Evolutionary conservation across 2,888 invertebrate species (phyloP).

Genomic region (Eutolmus rufibarbis): DNA sequence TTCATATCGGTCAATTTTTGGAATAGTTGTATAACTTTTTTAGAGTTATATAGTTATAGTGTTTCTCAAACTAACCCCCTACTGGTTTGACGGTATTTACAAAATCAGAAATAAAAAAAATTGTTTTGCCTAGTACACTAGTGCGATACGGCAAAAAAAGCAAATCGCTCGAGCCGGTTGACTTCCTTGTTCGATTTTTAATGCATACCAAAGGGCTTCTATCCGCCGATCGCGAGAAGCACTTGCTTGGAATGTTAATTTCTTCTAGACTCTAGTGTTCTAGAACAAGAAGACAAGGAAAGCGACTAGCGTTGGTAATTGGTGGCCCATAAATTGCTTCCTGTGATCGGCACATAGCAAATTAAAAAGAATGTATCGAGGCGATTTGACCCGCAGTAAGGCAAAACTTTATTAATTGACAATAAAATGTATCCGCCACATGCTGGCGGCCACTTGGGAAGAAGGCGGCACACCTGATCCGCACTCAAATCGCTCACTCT

Average conservation of each 20-base stretch:
- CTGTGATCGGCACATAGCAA: neutral
- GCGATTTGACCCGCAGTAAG: neutral
- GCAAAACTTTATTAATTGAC: slow-evolving; percentile 23
- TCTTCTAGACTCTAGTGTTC: neutral
- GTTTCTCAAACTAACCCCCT: neutral
- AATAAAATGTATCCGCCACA: slow-evolving; percentile 31
- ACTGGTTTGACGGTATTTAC: neutral
- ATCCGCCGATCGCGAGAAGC: neutral
- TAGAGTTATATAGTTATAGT: too few species aligned
- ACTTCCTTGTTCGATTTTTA: neutral
- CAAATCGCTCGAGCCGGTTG: neutral
- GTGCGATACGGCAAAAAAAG: neutral
- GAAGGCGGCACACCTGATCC: neutral
- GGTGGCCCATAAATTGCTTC: slow-evolving; percentile 16
- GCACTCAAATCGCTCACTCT: neutral
- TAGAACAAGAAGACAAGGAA: neutral
- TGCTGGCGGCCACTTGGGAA: neutral
- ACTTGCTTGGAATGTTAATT: slow-evolving; percentile 1
- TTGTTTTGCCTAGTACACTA: neutral
- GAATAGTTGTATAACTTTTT: too few species aligned
- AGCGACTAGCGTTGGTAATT: neutral
- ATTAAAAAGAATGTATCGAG: neutral
- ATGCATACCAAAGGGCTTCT: neutral
- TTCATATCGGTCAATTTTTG: too few species aligned
- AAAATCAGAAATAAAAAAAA: neutral